phyloP scores from a whole-genome alignment of 2,113 vertebrate genomes.

The Nannobrachium achirus region DNA sequence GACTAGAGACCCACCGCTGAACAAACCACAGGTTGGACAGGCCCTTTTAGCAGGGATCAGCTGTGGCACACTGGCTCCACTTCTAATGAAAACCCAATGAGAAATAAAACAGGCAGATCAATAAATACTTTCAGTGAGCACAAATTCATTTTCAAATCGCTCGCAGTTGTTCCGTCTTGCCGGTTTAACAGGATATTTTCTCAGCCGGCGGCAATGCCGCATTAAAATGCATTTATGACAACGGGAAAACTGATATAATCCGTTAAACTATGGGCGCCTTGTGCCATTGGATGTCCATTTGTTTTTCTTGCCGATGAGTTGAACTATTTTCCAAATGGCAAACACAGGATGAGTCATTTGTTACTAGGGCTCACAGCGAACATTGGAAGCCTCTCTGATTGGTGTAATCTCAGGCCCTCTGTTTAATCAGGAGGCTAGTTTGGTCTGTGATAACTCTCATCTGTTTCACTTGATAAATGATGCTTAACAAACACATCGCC shows the following conservation, averaged over 20 bases:
- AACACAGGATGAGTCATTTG: constrained; percentile 18
- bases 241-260: constrained; percentile 34
- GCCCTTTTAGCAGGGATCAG: constrained; percentile 5
- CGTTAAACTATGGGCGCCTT: constrained; percentile 22
- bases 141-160: constrained; percentile 40
- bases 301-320: constrained; percentile 10
- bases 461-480: constrained; percentile 4
- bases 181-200: constrained; percentile 42
- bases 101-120: constrained; percentile 56
- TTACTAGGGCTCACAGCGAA: background rate
- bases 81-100: constrained; percentile 48
- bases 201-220: constrained; percentile 24
- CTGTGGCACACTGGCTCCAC: constrained; percentile 7
- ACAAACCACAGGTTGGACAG: constrained; percentile 6
- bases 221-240: constrained; percentile 40
- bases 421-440: constrained; percentile 27
- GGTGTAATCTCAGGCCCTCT: constrained; percentile 12
- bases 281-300: constrained; percentile 28
- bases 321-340: constrained; percentile 31
- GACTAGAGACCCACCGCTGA: constrained; percentile 14
- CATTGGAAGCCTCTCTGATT: constrained; percentile 7
- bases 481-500: background rate
- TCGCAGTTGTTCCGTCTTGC: constrained; percentile 37
- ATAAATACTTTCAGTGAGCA: constrained; percentile 36
- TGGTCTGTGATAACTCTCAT: constrained; percentile 2